These are phyloP conservation scores for Tachyglossus aculeatus DNA, from an alignment of 2,797 vertebrate genomes.

Conservation along the genomic window DNA sequence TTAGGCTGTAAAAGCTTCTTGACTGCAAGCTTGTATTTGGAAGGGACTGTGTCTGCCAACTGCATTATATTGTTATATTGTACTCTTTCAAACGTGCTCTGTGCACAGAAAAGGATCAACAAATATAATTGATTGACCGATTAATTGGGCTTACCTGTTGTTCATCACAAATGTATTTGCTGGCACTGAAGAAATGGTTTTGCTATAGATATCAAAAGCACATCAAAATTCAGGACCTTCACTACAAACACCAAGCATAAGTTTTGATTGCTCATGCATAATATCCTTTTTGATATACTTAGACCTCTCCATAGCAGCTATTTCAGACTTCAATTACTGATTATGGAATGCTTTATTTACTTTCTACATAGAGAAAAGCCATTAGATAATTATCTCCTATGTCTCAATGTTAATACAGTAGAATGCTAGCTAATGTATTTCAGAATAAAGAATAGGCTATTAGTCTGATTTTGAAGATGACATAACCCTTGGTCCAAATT, in stretches of 20 bases:
- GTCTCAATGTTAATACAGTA: conserved; percentile 45
- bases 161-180: too few species aligned
- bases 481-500: conserved; percentile 48
- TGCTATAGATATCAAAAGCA: conserved; percentile 14
- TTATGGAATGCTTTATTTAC: conserved; percentile 44
- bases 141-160: too few species aligned
- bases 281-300: conserved; percentile 36
- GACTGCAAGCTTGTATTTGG: too few species aligned
- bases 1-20: too few species aligned
- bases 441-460: conserved; percentile 35
- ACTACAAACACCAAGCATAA: too few species aligned
- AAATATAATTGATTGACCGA: too few species aligned
- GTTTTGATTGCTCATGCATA: not conserved
- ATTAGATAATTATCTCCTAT: conserved; percentile 39
- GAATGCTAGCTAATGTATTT: conserved; percentile 22
- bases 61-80: too few species aligned
- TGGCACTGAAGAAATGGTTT: too few species aligned
- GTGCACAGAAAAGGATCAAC: too few species aligned
- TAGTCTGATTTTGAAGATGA: conserved; percentile 37
- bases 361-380: conserved; percentile 39
- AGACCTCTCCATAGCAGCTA: conserved; percentile 29
- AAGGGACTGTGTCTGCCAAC: too few species aligned
- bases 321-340: conserved; percentile 33
- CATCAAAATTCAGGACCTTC: too few species aligned
- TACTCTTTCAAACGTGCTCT: too few species aligned